Evolutionary conservation across 2,113 vertebrate genomes (phyloP).

Genomic region (Taurulus bubalis): DNA sequence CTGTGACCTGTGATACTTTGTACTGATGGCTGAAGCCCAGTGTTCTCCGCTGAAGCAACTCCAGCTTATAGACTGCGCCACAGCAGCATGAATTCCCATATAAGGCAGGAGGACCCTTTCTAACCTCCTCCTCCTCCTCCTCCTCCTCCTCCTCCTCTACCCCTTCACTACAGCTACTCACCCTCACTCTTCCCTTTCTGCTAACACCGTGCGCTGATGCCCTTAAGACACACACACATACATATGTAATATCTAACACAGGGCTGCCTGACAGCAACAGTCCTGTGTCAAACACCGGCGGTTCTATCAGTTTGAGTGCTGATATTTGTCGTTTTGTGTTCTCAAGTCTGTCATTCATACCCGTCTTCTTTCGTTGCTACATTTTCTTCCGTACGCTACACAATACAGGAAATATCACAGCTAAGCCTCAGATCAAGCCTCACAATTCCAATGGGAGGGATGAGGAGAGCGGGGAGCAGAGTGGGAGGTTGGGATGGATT

Average conservation of each 20-base stretch:
- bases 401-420: slow-evolving; percentile 28
- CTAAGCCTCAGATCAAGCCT: slow-evolving; percentile 45
- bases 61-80: slow-evolving; percentile 67
- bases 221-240: slow-evolving; percentile 28
- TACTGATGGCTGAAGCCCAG: slow-evolving; percentile 20
- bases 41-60: slow-evolving; percentile 58
- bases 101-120: slow-evolving; percentile 81
- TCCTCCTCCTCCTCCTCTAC: slow-evolving; percentile 47
- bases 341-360: slow-evolving; percentile 8
- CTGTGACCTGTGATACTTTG: slow-evolving; percentile 41
- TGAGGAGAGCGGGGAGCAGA: slow-evolving; percentile 48
- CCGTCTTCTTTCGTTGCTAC: slow-evolving; percentile 22
- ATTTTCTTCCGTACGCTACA: background rate
- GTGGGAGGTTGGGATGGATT: slow-evolving; percentile 57
- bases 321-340: slow-evolving; percentile 31
- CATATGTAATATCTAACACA: slow-evolving; percentile 35
- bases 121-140: slow-evolving; percentile 51
- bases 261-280: slow-evolving; percentile 17
- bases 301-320: slow-evolving; percentile 1
- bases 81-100: slow-evolving; percentile 79
- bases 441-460: slow-evolving; percentile 48
- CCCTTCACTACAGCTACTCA: slow-evolving; percentile 60
- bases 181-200: slow-evolving; percentile 47
- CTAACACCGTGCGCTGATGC: slow-evolving; percentile 36
- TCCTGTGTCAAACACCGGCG: background rate